Percentiles rank a stretch among this genome's conserved stretches.
phyloP scores from a whole-genome alignment of 2,888 invertebrate species.

The Orthosia gothica region DNA sequence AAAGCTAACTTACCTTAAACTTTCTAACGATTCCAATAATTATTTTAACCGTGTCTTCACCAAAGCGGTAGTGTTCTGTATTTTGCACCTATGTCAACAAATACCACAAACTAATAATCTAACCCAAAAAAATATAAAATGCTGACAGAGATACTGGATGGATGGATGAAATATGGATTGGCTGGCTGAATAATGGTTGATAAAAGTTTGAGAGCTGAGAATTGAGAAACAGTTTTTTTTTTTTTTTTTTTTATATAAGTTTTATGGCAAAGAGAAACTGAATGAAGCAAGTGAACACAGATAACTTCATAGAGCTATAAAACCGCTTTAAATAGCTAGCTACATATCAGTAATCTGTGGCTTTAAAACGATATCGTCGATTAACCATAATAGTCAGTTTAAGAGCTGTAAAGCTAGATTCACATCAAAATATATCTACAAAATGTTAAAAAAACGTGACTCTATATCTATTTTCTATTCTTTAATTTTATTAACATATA shows the following conservation, averaged over 20 bases:
- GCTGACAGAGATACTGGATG: conserved; percentile 47
- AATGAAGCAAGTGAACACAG: conserved; percentile 26
- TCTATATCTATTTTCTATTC: too few species aligned
- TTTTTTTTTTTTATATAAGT: too few species aligned
- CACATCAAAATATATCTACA: too few species aligned
- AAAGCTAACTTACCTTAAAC: conserved; percentile 47
- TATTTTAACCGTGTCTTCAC: conserved; percentile 22
- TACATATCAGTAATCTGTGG: too few species aligned
- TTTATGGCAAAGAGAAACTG: too few species aligned
- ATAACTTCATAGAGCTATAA: not conserved
- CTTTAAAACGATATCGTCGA: too few species aligned
- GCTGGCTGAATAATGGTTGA: conserved; percentile 48
- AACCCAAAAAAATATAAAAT: conserved; percentile 44
- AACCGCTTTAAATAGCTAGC: too few species aligned
- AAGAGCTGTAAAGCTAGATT: too few species aligned
- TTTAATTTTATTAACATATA: too few species aligned
- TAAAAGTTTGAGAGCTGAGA: conserved; percentile 25
- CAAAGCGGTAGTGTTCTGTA: conserved; percentile 39
- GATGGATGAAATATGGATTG: conserved; percentile 42
- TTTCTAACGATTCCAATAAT: conserved; percentile 41
- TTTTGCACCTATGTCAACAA: conserved; percentile 45
- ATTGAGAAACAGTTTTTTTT: too few species aligned
- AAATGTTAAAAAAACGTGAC: too few species aligned
- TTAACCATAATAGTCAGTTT: too few species aligned
- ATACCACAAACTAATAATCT: conserved; percentile 50